These are phyloP conservation scores for Euclidia mi DNA, from an alignment of 2,888 invertebrate genomes.

Conservation along the genomic window DNA sequence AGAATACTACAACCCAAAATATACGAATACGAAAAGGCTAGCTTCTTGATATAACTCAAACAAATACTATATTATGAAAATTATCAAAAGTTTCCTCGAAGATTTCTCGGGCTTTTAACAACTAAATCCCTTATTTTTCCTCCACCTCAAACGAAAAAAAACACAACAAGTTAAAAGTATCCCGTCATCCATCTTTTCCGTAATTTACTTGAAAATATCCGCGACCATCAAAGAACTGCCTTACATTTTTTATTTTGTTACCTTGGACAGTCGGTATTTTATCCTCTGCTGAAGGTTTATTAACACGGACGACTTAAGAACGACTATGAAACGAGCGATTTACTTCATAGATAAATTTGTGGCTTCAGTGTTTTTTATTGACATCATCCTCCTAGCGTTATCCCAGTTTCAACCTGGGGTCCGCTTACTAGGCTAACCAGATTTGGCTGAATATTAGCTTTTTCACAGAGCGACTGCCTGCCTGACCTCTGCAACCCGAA, in stretches of 20 bases:
- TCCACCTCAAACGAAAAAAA: not conserved
- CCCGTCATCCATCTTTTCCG: constrained; percentile 8
- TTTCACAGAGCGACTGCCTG: too few relatives aligned
- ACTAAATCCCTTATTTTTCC: not conserved
- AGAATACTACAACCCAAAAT: too few relatives aligned
- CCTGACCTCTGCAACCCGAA: too few relatives aligned
- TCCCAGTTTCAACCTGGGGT: too few relatives aligned
- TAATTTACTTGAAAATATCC: constrained; percentile 23
- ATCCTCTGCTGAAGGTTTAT: constrained; percentile 29
- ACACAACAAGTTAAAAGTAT: constrained; percentile 1
- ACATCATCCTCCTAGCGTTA: too few relatives aligned
- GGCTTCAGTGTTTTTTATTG: too few relatives aligned
- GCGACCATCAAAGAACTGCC: constrained; percentile 20
- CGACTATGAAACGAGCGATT: not conserved
- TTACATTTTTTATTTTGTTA: constrained; percentile 59
- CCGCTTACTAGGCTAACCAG: too few relatives aligned
- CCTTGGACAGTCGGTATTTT: constrained; percentile 46
- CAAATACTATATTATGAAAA: too few relatives aligned
- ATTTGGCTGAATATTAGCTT: too few relatives aligned
- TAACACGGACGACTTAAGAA: constrained; percentile 2
- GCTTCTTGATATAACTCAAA: too few relatives aligned
- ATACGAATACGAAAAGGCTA: too few relatives aligned
- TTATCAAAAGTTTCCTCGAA: not conserved
- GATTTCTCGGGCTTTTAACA: not conserved
- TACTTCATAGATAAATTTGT: too few relatives aligned